These are phyloP conservation scores for Oryzias melastigma DNA, from an alignment of 2,113 vertebrate genomes.

Conservation along the genomic window DNA sequence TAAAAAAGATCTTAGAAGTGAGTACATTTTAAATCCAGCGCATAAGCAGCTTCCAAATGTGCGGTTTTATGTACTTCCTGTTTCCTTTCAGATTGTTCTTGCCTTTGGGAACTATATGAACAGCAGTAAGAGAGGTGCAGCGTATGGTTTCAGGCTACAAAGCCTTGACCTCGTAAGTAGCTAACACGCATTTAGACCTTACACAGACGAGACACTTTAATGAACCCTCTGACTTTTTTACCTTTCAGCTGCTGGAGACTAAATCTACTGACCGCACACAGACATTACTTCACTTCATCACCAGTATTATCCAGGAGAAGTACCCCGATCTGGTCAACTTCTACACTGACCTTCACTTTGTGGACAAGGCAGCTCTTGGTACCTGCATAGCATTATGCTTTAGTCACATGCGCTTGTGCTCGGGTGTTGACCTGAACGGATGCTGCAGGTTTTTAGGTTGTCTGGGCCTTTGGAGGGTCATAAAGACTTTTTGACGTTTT, in stretches of 20 bases:
- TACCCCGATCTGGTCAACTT: constrained; percentile 87
- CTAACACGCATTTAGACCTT: not conserved
- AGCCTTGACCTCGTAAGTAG: constrained; percentile 88
- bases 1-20: constrained; percentile 95
- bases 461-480: too few relatives aligned
- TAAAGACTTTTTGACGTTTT: too few relatives aligned
- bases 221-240: not conserved
- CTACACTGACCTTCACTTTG: constrained; percentile 88
- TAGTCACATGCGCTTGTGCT: too few relatives aligned
- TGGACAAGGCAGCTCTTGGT: constrained; percentile 95
- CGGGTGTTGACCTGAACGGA: too few relatives aligned
- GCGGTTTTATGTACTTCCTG: not conserved
- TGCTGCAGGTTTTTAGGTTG: too few relatives aligned
- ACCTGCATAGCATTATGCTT: constrained; percentile 4
- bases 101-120: constrained; percentile 99
- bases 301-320: constrained; percentile 86
- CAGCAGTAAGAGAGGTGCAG: constrained; percentile 93
- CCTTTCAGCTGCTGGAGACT: constrained; percentile 88
- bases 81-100: constrained; percentile 84
- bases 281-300: constrained; percentile 91
- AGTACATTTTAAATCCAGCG: constrained; percentile 30
- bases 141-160: constrained; percentile 92
- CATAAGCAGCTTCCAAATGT: not conserved
- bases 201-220: not conserved
- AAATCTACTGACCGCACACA: constrained; percentile 96